phyloP scores from a whole-genome alignment of 2,888 invertebrate species.

The Ophraella communa region DNA sequence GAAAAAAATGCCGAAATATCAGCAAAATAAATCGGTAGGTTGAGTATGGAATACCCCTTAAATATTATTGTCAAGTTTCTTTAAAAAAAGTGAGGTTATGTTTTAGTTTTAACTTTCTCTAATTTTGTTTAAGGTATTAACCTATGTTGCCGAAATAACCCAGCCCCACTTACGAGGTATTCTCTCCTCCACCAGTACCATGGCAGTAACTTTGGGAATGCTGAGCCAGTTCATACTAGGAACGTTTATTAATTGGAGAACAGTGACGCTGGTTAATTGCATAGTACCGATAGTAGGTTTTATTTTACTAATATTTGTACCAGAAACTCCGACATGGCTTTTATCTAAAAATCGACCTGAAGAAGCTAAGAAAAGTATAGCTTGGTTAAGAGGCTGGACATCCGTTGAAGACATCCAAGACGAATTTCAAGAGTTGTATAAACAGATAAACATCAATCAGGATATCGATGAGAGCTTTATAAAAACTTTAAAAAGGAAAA shows the following conservation, averaged over 20 bases:
- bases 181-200: constrained; percentile 75
- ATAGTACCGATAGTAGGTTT: constrained; percentile 70
- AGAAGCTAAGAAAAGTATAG: constrained; percentile 73
- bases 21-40: too few relatives aligned
- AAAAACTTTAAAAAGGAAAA: constrained; percentile 10
- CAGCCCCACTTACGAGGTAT: constrained; percentile 80
- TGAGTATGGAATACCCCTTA: too few relatives aligned
- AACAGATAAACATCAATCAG: constrained; percentile 35
- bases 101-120: too few relatives aligned
- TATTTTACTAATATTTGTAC: constrained; percentile 72
- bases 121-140: too few relatives aligned
- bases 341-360: constrained; percentile 69
- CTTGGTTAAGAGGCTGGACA: constrained; percentile 84
- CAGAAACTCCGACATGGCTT: constrained; percentile 85
- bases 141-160: constrained; percentile 84
- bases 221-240: constrained; percentile 80
- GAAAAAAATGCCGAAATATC: too few relatives aligned
- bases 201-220: constrained; percentile 77
- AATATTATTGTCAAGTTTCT: too few relatives aligned
- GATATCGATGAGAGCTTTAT: not conserved
- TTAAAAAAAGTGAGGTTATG: too few relatives aligned
- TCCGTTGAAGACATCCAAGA: constrained; percentile 65
- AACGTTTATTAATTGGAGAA: constrained; percentile 74
- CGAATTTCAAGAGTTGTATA: constrained; percentile 65
- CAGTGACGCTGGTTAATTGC: constrained; percentile 73